These are phyloP conservation scores for Drosophila dives DNA, from an alignment of 2,888 invertebrate species.

Conservation along the genomic window DNA sequence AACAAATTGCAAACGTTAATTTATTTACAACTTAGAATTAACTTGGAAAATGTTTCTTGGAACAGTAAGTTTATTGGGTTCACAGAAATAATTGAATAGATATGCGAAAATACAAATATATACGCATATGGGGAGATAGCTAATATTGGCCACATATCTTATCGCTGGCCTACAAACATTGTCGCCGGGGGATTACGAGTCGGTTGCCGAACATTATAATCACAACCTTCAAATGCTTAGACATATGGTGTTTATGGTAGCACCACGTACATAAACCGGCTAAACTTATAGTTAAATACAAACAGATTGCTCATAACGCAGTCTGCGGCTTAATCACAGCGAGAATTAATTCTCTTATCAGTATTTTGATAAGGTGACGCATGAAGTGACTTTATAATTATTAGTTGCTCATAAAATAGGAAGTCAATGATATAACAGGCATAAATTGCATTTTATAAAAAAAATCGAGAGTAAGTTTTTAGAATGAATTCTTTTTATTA, in stretches of 20 bases:
- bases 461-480: not conserved
- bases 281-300: not conserved
- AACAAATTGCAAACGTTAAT: constrained; percentile 2
- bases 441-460: not conserved
- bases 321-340: not conserved
- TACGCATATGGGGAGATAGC: not conserved
- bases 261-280: not conserved
- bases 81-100: not conserved
- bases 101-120: not conserved
- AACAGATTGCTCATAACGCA: not conserved
- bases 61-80: not conserved
- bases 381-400: not conserved
- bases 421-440: not conserved
- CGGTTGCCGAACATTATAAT: constrained; percentile 1
- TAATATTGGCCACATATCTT: constrained; percentile 7
- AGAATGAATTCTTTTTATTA: not conserved
- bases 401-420: constrained; percentile 4
- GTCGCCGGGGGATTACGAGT: constrained; percentile 2
- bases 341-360: constrained; percentile 2
- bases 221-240: not conserved
- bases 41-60: not conserved
- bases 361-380: constrained; percentile 4
- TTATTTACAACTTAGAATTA: not conserved
- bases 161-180: constrained; percentile 3
- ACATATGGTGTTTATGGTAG: not conserved